Conservation (phyloP, 2,113 vertebrate species). For the Heterotis niloticus region DNA sequence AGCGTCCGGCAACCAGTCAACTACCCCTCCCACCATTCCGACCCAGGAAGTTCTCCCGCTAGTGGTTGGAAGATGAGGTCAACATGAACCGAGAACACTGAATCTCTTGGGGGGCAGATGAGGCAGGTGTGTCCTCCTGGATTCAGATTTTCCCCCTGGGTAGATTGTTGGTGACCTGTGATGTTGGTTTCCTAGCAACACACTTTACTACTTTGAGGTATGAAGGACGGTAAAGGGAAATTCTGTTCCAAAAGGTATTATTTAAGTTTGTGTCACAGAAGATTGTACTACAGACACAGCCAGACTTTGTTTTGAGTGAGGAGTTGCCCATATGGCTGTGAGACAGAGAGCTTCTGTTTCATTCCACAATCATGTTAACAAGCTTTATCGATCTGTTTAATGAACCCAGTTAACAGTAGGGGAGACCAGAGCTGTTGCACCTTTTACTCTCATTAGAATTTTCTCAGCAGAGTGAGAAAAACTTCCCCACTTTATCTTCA, state of each 20-base stretch:
- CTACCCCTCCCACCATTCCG: constrained; percentile 41
- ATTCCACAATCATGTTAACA: too few species aligned
- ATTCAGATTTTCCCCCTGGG: neutral
- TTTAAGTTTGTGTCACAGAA: neutral
- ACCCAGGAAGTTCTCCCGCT: constrained; percentile 59
- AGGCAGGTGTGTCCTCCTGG: neutral
- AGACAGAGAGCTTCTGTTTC: neutral
- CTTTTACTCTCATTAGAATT: too few species aligned
- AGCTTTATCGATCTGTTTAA: too few species aligned
- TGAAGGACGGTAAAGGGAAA: too few species aligned
- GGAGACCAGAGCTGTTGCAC: too few species aligned
- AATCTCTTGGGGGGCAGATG: neutral
- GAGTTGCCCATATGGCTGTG: neutral
- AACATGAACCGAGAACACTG: neutral
- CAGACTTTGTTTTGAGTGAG: neutral
- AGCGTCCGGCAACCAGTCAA: constrained; percentile 46
- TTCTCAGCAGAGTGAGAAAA: too few species aligned
- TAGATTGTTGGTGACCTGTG: neutral
- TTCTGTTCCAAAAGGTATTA: neutral
- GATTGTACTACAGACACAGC: neutral
- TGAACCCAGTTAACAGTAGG: too few species aligned
- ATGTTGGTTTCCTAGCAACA: neutral
- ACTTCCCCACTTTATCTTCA: too few species aligned
- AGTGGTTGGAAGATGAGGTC: constrained; percentile 1
- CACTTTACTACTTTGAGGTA: neutral